Evolutionary conservation across 2,797 vertebrate species (phyloP), one percentile per base, ranked within the genome.

Genomic region (Ceryle rudis): DNA sequence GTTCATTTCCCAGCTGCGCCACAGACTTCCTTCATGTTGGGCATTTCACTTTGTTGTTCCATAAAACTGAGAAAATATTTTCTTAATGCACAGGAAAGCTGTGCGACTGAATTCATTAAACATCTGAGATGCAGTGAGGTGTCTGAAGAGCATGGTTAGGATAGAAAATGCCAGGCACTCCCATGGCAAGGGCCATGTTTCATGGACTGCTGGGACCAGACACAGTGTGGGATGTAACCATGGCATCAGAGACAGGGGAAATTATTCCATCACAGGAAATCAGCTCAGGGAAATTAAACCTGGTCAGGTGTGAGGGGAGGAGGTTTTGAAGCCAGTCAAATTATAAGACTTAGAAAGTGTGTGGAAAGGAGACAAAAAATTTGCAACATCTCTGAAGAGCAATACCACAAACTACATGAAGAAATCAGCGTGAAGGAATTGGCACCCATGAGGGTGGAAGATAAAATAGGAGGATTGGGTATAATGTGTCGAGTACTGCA

Each of bases 11-110:
- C 86, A 89, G 70, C 91, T 90, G 90, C 0, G 0, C 64, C 90
- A 92, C 85, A 74, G 64, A 60, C 78, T 89, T 89, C 90, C 90
- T 64, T 67, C 78, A 15, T 6, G 35, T 6, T 66, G 83, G 29
- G 60, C 52, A 82, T 61, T 80, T 62, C 57, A 17, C 70, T 91
- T 54, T 6, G 46, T n/a, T 60, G 28, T 31, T 66, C 55, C 57
- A 25, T 26, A 84, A 94, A 96, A 79, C 26, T 1, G 3, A 67
- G 31, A 67, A 70, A 92, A 80, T 51, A 65, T 81, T 87, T 90
- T 69, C 83, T 51, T 85, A 74, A 65, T 61, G 81, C 57, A 33
- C n/a, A 85, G 80, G 87, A 86, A 77, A 95, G 66, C 67, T 17
- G 4, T 4, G 44, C 77, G 41, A 84, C 49, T 37, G 51, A 84